Evolutionary conservation across 2,888 invertebrate genomes (phyloP).

Genomic region (Erebia palarica): DNA sequence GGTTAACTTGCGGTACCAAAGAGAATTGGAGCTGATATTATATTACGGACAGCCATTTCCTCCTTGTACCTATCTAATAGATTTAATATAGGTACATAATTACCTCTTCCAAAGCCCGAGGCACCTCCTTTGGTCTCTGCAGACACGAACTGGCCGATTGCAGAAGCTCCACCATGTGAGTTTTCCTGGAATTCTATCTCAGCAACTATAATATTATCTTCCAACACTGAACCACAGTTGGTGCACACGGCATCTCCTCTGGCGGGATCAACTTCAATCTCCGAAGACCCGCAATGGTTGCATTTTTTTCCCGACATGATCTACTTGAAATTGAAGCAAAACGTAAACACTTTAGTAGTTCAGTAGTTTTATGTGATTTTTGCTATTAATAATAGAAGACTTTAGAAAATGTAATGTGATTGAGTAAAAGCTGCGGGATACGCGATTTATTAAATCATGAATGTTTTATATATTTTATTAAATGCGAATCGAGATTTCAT

Average conservation of each 20-base stretch:
- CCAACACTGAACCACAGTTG: slow-evolving; percentile 96
- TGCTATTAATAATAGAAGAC: too few relatives aligned
- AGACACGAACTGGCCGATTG: slow-evolving; percentile 96
- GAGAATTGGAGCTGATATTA: neutral
- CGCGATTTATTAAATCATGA: too few relatives aligned
- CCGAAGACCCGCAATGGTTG: slow-evolving; percentile 93
- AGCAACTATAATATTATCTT: slow-evolving; percentile 97
- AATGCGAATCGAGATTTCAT: too few relatives aligned
- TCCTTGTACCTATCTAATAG: neutral
- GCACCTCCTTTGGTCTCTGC: slow-evolving; percentile 93
- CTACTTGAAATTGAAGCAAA: neutral
- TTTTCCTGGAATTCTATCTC: slow-evolving; percentile 98
- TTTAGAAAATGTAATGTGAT: too few relatives aligned
- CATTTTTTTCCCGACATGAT: slow-evolving; percentile 87
- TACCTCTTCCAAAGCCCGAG: slow-evolving; percentile 89
- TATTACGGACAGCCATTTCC: neutral
- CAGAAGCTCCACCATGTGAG: slow-evolving; percentile 92
- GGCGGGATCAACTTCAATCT: slow-evolving; percentile 96
- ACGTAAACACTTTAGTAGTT: too few relatives aligned
- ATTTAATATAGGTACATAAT: neutral
- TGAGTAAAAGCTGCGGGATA: too few relatives aligned
- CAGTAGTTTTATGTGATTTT: too few relatives aligned
- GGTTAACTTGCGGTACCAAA: too few relatives aligned
- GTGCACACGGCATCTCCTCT: slow-evolving; percentile 98
- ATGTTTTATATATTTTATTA: too few relatives aligned